These are phyloP conservation scores for Mirounga angustirostris DNA, from an alignment of 2,113 vertebrate species.

Conservation along the genomic window DNA sequence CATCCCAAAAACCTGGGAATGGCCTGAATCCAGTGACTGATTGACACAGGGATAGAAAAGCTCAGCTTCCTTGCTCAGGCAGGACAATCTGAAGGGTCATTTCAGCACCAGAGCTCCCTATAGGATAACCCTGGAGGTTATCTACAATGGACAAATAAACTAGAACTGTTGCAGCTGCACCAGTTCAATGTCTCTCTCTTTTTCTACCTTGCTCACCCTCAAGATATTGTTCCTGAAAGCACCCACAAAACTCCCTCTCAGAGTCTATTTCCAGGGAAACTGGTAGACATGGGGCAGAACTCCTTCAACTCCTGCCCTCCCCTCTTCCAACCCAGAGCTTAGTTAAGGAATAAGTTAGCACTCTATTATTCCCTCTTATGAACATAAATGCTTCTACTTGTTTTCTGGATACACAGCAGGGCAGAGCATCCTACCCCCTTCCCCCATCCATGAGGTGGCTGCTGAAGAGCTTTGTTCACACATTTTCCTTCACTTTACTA, in stretches of 20 bases:
- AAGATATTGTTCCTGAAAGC: not conserved
- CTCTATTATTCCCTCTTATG: not conserved
- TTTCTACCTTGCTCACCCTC: not conserved
- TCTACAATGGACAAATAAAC: not conserved
- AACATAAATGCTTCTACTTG: not conserved
- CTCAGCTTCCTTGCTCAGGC: too few species aligned
- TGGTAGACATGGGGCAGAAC: not conserved
- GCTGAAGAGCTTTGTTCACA: not conserved
- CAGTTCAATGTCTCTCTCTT: not conserved
- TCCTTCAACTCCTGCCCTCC: not conserved
- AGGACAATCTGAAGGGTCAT: not conserved
- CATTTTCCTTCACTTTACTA: not conserved
- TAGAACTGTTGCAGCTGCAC: not conserved
- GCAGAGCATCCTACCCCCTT: not conserved
- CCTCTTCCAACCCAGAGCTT: not conserved
- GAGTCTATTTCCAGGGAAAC: not conserved
- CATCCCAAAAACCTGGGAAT: not conserved
- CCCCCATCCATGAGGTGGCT: not conserved
- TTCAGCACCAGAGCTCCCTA: not conserved
- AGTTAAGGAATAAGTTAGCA: not conserved
- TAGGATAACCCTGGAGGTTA: not conserved
- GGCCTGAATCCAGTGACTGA: not conserved
- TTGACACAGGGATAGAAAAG: not conserved
- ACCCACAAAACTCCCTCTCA: not conserved
- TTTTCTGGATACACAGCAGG: not conserved